Evolutionary conservation across 2,888 invertebrate genomes (phyloP).

Genomic region (Lasius platythorax): DNA sequence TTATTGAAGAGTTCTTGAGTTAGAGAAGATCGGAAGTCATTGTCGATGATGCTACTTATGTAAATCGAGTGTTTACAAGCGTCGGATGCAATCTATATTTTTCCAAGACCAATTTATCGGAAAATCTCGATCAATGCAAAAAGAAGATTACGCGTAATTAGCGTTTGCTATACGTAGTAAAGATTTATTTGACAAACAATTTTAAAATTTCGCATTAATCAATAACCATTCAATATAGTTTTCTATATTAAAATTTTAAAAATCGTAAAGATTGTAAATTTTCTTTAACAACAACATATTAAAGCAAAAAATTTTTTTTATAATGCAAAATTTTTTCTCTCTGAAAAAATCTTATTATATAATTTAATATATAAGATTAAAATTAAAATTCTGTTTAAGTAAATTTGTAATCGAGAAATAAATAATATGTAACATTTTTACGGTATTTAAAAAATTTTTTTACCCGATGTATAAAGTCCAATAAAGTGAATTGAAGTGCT

Average conservation of each 20-base stretch:
- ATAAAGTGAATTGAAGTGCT: background rate
- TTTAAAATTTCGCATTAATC: background rate
- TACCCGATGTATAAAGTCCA: background rate
- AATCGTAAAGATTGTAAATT: background rate
- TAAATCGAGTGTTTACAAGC: conserved; percentile 50
- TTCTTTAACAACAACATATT: background rate
- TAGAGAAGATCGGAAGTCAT: conserved; percentile 32
- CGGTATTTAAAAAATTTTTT: background rate
- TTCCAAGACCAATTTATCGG: background rate
- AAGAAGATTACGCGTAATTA: background rate
- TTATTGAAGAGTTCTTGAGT: conserved; percentile 18
- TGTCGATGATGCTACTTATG: conserved; percentile 47
- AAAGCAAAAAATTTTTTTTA: background rate
- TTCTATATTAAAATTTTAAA: background rate
- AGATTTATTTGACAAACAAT: background rate
- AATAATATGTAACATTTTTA: background rate
- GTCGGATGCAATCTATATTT: background rate
- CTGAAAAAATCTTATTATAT: background rate
- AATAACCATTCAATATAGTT: background rate
- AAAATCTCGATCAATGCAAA: conserved; percentile 4
- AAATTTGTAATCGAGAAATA: background rate
- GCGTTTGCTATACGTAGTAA: background rate
- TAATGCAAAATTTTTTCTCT: background rate
- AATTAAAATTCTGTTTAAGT: background rate
- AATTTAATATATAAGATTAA: background rate